Percentiles rank a stretch among this genome's conserved stretches.
phyloP scores from a whole-genome alignment of 2,113 vertebrate species.

The Xiphias gladius region DNA sequence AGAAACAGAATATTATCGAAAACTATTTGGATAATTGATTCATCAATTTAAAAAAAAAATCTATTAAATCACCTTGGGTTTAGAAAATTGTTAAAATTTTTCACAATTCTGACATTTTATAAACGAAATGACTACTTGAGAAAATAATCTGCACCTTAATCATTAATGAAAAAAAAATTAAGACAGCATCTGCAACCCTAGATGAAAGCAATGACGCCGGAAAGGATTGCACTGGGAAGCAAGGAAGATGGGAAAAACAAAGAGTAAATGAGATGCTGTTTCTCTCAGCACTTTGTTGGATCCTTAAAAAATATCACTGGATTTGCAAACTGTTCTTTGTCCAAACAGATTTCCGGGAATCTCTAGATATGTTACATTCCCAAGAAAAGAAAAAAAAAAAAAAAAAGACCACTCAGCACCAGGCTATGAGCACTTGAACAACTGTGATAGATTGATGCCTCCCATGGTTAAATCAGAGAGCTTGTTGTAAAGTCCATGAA shows the following conservation, averaged over 20 bases:
- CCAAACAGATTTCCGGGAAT: conserved; percentile 22
- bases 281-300: conserved; percentile 11
- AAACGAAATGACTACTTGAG: background rate
- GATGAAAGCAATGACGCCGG: background rate
- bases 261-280: conserved; percentile 1
- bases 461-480: conserved; percentile 40
- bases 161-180: background rate
- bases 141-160: conserved; percentile 1
- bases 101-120: background rate
- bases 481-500: conserved; percentile 44
- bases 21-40: background rate
- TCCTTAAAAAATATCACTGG: background rate
- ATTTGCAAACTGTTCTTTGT: conserved; percentile 31
- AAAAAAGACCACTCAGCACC: background rate
- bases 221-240: background rate
- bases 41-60: background rate
- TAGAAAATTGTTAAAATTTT: background rate
- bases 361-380: conserved; percentile 15
- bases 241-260: background rate
- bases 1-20: background rate
- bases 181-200: background rate
- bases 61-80: no score
- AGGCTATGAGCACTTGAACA: conserved; percentile 51
- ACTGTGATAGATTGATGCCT: conserved; percentile 61
- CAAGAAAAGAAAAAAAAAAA: conserved; percentile 5